phyloP scores from a whole-genome alignment of 2,888 invertebrate species.

The Bellardia pandia region DNA sequence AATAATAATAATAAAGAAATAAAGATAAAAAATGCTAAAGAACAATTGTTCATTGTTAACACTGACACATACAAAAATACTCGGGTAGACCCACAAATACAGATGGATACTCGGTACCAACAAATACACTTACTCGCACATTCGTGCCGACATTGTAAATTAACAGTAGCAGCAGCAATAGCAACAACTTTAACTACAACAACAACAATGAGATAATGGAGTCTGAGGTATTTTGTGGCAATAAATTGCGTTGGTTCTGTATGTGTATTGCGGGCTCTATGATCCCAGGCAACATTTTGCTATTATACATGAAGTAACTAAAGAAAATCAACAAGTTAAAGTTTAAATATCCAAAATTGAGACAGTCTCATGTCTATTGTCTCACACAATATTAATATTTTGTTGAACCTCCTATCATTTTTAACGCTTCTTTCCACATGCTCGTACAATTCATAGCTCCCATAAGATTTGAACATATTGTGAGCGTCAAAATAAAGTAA shows the following conservation, averaged over 20 bases:
- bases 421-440: too few relatives aligned
- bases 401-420: too few relatives aligned
- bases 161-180: constrained; percentile 26
- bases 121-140: not conserved
- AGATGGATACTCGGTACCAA: constrained; percentile 16
- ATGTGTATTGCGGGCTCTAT: constrained; percentile 3
- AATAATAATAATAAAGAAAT: constrained; percentile 59
- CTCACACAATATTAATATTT: too few relatives aligned
- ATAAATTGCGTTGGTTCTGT: constrained; percentile 72
- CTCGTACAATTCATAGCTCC: too few relatives aligned
- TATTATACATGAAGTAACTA: not conserved
- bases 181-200: constrained; percentile 27
- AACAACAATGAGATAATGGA: constrained; percentile 61
- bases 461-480: too few relatives aligned
- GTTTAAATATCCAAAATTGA: too few relatives aligned
- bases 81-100: constrained; percentile 55
- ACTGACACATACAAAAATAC: constrained; percentile 61
- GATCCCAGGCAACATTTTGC: constrained; percentile 10
- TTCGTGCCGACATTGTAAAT: constrained; percentile 32
- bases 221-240: constrained; percentile 72
- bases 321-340: too few relatives aligned
- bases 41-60: constrained; percentile 65
- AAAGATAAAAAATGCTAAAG: constrained; percentile 61
- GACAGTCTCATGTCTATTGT: too few relatives aligned
- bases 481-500: too few relatives aligned